Percentiles rank a stretch among this genome's conserved stretches.
Evolutionary conservation across 2,113 vertebrate genomes (phyloP).

Genomic region (Rhinopomastus cyanomelas): DNA sequence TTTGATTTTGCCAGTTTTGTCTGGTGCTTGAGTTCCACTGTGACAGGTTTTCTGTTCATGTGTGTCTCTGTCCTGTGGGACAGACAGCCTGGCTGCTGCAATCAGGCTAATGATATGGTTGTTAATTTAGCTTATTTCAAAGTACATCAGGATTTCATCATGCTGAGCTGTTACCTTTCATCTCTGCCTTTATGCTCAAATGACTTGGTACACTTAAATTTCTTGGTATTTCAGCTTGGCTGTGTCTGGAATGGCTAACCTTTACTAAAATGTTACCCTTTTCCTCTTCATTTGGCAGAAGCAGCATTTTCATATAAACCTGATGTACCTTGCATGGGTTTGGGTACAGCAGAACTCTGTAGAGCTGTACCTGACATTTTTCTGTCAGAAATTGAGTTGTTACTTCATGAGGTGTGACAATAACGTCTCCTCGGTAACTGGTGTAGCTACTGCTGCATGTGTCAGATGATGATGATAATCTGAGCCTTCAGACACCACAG

Average conservation of each 20-base stretch:
- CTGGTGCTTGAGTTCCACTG: background rate
- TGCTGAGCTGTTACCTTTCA: background rate
- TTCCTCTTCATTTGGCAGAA: background rate
- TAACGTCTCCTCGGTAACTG: background rate
- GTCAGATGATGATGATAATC: background rate
- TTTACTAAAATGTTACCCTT: background rate
- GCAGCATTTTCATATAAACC: background rate
- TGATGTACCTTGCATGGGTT: background rate
- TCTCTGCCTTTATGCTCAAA: background rate
- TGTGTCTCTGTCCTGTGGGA: background rate
- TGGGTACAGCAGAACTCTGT: background rate
- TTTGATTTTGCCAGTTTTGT: background rate
- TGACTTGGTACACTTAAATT: background rate
- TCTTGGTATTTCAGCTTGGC: background rate
- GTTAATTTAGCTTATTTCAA: background rate
- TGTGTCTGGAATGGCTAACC: fast-evolving
- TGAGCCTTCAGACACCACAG: background rate
- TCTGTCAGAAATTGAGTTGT: background rate
- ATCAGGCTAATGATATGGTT: background rate
- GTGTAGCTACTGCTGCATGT: background rate
- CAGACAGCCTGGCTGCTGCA: background rate
- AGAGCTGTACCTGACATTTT: background rate
- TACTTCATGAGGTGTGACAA: background rate
- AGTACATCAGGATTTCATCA: background rate
- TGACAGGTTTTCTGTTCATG: background rate